Conservation (phyloP, 1,140 invertebrate species). For the Vollenhovia emeryi region DNA sequence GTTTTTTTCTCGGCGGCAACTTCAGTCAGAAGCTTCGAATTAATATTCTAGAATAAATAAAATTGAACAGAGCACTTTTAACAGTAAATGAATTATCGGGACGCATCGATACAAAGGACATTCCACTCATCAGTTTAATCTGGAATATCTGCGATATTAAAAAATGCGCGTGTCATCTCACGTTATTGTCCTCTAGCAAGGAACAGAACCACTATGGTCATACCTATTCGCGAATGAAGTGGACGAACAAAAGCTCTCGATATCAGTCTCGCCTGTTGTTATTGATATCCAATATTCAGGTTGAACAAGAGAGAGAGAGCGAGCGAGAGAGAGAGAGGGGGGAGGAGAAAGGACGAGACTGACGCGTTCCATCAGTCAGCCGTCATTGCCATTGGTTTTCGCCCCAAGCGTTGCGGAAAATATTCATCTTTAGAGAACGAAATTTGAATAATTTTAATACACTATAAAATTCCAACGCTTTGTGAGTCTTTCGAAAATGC, state of each 20-base stretch:
- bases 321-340: not conserved
- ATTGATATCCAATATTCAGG: constrained; percentile 75
- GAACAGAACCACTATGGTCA: constrained; percentile 28
- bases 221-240: constrained; percentile 55
- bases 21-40: not conserved
- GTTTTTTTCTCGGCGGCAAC: not conserved
- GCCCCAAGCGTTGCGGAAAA: constrained; percentile 3
- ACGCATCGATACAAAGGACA: not conserved
- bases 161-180: constrained; percentile 5
- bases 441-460: constrained; percentile 48
- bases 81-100: not conserved
- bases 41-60: not conserved
- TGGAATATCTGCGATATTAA: constrained; percentile 4
- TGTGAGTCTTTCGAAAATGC: not conserved
- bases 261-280: constrained; percentile 58
- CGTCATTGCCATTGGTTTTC: constrained; percentile 70
- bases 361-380: constrained; percentile 69
- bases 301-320: constrained; percentile 38
- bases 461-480: not conserved
- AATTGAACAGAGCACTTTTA: not conserved
- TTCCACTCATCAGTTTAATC: constrained; percentile 10
- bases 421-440: constrained; percentile 2
- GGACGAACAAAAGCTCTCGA: constrained; percentile 45
- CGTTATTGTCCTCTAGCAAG: constrained; percentile 40
- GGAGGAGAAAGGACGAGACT: constrained; percentile 1